Evolutionary conservation across 1,140 invertebrate species (phyloP).

Genomic region (Sarcophaga peregrina): DNA sequence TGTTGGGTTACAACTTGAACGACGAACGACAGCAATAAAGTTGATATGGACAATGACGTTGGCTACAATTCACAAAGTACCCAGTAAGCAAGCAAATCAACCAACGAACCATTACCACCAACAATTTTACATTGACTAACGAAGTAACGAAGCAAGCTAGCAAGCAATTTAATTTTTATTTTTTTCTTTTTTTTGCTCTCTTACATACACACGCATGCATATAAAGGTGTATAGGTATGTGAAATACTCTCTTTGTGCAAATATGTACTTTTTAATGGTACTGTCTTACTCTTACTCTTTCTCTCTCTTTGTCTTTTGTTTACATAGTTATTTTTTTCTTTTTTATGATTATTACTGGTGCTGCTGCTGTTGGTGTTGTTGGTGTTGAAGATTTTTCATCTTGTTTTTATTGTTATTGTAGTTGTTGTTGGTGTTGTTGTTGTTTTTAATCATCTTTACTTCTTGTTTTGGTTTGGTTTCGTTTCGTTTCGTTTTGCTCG

Average conservation of each 20-base stretch:
- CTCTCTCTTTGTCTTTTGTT: too few species aligned
- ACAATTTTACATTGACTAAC: conserved; percentile 9
- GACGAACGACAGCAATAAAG: not conserved
- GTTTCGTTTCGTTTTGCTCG: not conserved
- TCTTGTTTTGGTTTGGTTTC: not conserved
- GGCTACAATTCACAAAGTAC: not conserved
- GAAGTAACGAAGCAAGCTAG: not conserved
- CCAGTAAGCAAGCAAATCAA: not conserved
- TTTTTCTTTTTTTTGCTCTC: not conserved
- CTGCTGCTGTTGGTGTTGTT: not conserved
- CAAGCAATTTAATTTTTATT: not conserved
- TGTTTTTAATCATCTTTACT: conserved; percentile 10
- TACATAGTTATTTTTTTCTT: too few species aligned
- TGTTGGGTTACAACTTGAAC: not conserved
- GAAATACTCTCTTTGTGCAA: too few species aligned
- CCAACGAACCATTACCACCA: not conserved
- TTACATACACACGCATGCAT: not conserved
- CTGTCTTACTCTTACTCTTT: too few species aligned
- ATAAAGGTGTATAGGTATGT: not conserved
- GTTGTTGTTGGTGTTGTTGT: not conserved
- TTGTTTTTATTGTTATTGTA: not conserved
- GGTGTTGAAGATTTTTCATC: not conserved
- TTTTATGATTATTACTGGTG: too few species aligned
- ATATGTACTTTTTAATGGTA: too few species aligned
- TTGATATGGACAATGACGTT: not conserved